Evolutionary conservation across 2,113 vertebrate genomes (phyloP).

Genomic region (Macaca nemestrina): DNA sequence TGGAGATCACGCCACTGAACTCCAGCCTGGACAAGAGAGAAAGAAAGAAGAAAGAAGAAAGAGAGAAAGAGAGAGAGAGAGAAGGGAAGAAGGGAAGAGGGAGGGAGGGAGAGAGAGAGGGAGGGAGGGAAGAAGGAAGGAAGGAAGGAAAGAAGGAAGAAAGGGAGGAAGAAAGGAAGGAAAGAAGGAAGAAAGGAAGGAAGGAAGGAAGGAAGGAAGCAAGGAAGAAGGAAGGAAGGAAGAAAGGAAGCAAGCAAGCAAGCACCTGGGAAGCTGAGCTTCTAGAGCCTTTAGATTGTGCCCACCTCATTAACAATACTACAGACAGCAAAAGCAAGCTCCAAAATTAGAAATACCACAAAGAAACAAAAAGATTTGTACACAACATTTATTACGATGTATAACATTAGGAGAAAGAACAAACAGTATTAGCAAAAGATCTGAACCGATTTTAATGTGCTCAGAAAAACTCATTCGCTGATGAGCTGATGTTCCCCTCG

Average conservation of each 20-base stretch:
- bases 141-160: rapidly evolving
- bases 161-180: rapidly evolving
- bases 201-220: rapidly evolving
- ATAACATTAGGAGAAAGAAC: neutral
- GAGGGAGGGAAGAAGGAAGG: rapidly evolving
- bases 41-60: no score
- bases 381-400: neutral
- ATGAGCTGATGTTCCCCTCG: neutral
- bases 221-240: no score
- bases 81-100: rapidly evolving
- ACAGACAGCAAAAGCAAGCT: neutral
- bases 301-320: no score
- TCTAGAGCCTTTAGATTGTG: no score
- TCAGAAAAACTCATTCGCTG: neutral
- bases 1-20: no score
- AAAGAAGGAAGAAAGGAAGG: rapidly evolving
- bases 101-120: rapidly evolving
- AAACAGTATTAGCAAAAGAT: neutral
- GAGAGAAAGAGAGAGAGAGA: no score
- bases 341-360: neutral
- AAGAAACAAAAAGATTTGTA: no score
- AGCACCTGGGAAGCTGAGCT: no score
- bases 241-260: no score
- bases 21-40: no score
- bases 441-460: neutral